A percentile compares a stretch with the other conserved stretches of the same genome.
Evolutionary conservation across 2,797 vertebrate genomes (phyloP).

Genomic region (Rhynchotus rufescens): DNA sequence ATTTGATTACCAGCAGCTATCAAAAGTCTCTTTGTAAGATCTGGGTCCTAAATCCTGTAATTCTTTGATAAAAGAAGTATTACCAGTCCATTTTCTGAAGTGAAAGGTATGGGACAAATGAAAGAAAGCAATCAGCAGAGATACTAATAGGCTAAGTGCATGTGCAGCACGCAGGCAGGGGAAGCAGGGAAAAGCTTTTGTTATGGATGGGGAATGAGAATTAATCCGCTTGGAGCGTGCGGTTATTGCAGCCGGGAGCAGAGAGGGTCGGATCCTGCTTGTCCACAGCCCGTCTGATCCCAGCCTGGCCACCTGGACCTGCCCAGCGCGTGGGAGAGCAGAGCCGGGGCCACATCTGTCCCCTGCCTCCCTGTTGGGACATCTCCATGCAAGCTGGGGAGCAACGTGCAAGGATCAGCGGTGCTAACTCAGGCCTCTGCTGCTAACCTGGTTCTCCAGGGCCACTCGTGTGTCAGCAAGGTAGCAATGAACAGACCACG

Average conservation of each 20-base stretch:
- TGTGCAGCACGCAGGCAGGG: slow-evolving; percentile 56
- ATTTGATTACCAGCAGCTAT: slow-evolving; percentile 87
- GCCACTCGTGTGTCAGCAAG: not conserved
- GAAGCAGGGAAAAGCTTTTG: slow-evolving; percentile 15
- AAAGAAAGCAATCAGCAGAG: slow-evolving; percentile 89
- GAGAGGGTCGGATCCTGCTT: not conserved
- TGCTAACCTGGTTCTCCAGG: not conserved
- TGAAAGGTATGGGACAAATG: slow-evolving; percentile 85
- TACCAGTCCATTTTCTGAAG: slow-evolving; percentile 88
- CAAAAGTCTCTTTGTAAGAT: slow-evolving; percentile 87
- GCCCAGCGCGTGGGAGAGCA: not conserved
- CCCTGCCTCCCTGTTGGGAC: not conserved
- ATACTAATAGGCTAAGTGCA: slow-evolving; percentile 82
- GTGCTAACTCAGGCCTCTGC: not conserved
- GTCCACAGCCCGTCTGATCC: fast-evolving
- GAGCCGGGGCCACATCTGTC: not conserved
- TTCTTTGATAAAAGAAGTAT: slow-evolving; percentile 92
- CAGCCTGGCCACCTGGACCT: fast-evolving
- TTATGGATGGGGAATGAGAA: slow-evolving; percentile 25
- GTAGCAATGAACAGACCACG: not conserved
- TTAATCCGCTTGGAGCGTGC: not conserved
- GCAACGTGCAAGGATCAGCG: not conserved
- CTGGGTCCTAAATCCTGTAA: slow-evolving; percentile 94
- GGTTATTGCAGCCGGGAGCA: not conserved
- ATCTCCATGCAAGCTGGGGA: not conserved